Evolutionary conservation across 2,888 invertebrate genomes (phyloP), one percentile per base, ranked within the genome.

Genomic region (Automeris io): DNA sequence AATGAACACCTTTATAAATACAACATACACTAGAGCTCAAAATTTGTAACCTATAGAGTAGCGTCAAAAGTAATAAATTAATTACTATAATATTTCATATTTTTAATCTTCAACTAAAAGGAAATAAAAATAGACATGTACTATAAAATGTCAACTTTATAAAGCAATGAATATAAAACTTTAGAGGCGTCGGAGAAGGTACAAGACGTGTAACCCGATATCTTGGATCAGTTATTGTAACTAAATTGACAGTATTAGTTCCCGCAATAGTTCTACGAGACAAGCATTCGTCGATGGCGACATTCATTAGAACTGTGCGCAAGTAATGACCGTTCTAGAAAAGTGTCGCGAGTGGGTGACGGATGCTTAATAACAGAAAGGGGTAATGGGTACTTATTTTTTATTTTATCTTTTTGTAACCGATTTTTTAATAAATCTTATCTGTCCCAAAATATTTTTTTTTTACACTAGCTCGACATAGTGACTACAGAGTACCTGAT

Each of bases 221-320:
- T 26, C 62, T 48, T 52, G 52, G 51, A 63, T 57, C 51, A 49
- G 71, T 74, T 75, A 79, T 78, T 70, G 79, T 63, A 62, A 64
- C 70, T 67, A 75, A 79, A 78, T 72, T 70, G 77, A 66, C 57
- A 53, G 56, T 74, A 78, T 78, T 77, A 73, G 69, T 74, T 61
- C 55, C 54, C 52, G 51, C 55, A 68, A 58, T 63, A 52, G 48
- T 48, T 42, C 47, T 45, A 42, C 49, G 51, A 57, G 51, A 54
- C 61, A 13, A 7, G 66, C 70, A 71, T 72, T 69, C 67, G 68
- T 77, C 69, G 69, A 60, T 59, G 62, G 61, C 66, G 69, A 74
- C 69, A 74, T 81, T 80, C 74, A 78, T 81, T 81, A 76, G 65
- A 55, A 47, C 45, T 60, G 59, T 67, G 49, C 71, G 64, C 58